Evolutionary conservation across 2,797 vertebrate genomes (phyloP), one percentile per base, ranked within the genome.

Genomic region (Danio kyathit): DNA sequence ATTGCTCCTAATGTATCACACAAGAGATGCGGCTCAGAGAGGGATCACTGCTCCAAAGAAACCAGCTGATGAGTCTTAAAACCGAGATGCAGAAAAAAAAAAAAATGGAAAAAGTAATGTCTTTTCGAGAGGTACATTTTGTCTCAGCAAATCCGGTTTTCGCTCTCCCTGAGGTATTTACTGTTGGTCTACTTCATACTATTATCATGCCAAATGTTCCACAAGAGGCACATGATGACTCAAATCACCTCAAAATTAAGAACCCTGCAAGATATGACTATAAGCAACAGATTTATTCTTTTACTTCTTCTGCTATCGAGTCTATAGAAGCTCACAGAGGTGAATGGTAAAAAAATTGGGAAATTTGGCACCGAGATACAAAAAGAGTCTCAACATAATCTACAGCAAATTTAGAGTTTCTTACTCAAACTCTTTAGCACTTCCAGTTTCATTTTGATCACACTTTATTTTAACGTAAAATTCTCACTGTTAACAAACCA

Each of bases 1-100:
- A 92, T 92, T 89, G 89, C 87, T 90, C 74, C 76, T 88, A 89
- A 88, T 90, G 82, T 87, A 90, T 91, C 90, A 92, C 88, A 90
- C 83, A 86, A 89, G 83, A 89, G 88, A 89, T 88, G 84, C 80
- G 69, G 81, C 86, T 78, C 29, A 72, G 48, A 86, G 81, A 82
- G 80, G n/a, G 61, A 5, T 16, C 67, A 48, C 41, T 83, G 80
- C 78, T 74, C 73, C 63, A 71, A 61, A 54, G 71, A 56, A 81
- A 80, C 70, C 56, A 74, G 70, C 73, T 38, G 61, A 74, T 49
- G 73, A 69, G 79, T 44, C 67, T 80, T 74, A 56, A 70, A 78
- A 46, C 8, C 5, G 67, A 41, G 46, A 73, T 21, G 43, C 1
- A 19, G 6, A 21, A 70, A 40, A 17, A 52, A 14, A 19, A 21